Evolutionary conservation across 1,140 invertebrate species (phyloP), one percentile per base, ranked within the genome.

Genomic region (Latrodectus geometricus): DNA sequence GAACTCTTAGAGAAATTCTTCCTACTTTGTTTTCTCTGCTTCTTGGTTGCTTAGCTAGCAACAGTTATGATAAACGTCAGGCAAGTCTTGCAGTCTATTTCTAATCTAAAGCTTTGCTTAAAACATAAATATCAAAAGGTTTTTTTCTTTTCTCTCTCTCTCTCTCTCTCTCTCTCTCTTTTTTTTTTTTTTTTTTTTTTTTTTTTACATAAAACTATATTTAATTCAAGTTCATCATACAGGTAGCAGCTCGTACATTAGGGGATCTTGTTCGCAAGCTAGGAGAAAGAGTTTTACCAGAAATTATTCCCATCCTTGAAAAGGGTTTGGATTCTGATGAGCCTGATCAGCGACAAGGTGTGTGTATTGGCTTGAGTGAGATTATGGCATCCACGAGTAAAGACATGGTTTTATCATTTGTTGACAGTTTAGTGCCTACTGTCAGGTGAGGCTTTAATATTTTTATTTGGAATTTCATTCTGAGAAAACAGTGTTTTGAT

Each of bases 301-400:
- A 99, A 92, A 99, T 99, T 72, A 98, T 99, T 90, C 98, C 98
- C 0, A 99, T 99, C 90, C 92, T 99, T 69, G 97, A 99, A 91
- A 93, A 94, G 87, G 97, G 98, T 0, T 92, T 99, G 68, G 95
- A 97, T 89, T 98, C 97, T 0, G 95, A 97, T 73, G 94, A 96
- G 73, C 91, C 96, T 11, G 98, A 99, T 92, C 97, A 99, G 91
- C 93, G 98, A 50, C 97, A 99, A 92, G 98, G 98, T 89, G 98
- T 99, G 14, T 99, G 98, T 91, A 99, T 99, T 90, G 98, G 98
- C 8, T 92, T 99, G 2, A 97, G 96, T 0, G 99, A 99, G 93
- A 99, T 99, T 89, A 98, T 99, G 95, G 94, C 95, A 5, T 98
- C 97, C 66, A 99, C 97, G 4, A 98, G 96, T 78, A 94, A 95